Evolutionary conservation across 2,888 invertebrate genomes (phyloP).

Genomic region (Eubasilissa splendida): DNA sequence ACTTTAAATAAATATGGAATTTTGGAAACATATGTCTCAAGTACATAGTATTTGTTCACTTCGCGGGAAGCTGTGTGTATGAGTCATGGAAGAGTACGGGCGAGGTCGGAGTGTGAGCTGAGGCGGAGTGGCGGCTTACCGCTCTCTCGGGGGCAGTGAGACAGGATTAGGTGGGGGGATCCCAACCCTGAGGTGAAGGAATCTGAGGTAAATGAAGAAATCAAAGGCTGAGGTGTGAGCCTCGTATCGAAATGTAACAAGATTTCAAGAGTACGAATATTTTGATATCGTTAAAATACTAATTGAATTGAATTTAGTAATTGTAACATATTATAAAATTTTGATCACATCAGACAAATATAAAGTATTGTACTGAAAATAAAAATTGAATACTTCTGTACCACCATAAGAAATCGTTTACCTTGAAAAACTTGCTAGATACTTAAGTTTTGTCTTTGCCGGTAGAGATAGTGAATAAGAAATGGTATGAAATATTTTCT

Average conservation of each 20-base stretch:
- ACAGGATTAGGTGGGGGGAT: constrained; percentile 52
- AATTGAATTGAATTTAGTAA: not conserved
- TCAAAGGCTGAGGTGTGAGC: constrained; percentile 29
- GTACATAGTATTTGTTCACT: not conserved
- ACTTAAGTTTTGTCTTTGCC: no score
- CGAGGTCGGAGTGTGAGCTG: constrained; percentile 5
- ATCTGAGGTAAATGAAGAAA: constrained; percentile 49
- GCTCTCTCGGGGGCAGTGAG: constrained; percentile 51
- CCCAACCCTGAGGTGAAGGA: constrained; percentile 37
- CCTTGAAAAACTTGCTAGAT: no score
- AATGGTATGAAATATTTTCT: no score
- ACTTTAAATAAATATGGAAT: not conserved
- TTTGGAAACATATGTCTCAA: not conserved
- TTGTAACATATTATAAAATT: not conserved
- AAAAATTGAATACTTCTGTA: no score
- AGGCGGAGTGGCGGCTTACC: constrained; percentile 40
- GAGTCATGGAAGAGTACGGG: constrained; percentile 10
- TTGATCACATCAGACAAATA: no score
- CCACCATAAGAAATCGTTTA: no score
- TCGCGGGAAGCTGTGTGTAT: not conserved
- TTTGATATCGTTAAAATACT: not conserved
- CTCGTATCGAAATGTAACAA: not conserved
- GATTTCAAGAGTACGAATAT: not conserved
- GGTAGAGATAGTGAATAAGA: no score
- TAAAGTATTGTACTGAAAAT: no score